Percentiles rank a stretch among this genome's conserved stretches.
These are phyloP conservation scores for Spatulosminthurus flaviceps DNA, from an alignment of 2,888 invertebrate genomes.

Conservation along the genomic window DNA sequence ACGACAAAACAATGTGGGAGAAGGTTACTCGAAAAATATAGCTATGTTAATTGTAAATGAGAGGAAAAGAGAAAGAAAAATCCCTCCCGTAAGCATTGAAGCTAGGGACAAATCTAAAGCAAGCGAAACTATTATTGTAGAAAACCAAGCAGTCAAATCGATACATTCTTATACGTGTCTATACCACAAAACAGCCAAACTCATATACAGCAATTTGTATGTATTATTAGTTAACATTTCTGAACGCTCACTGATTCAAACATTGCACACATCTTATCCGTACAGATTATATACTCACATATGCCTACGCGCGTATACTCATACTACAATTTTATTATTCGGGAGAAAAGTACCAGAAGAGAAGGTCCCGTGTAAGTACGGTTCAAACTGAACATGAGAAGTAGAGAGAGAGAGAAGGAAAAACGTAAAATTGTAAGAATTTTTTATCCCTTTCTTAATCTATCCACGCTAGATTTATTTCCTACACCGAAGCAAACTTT, in stretches of 20 bases:
- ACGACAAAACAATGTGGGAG: too few species aligned
- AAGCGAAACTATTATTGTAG: neutral
- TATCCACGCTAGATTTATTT: constrained; percentile 14
- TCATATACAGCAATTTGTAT: too few species aligned
- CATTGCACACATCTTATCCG: too few species aligned
- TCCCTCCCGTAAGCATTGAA: neutral
- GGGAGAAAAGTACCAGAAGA: too few species aligned
- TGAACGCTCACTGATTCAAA: too few species aligned
- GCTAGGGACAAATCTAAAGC: neutral
- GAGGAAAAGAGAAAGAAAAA: neutral
- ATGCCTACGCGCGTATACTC: too few species aligned
- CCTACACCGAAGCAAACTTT: constrained; percentile 14
- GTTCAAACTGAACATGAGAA: neutral
- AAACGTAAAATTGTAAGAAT: neutral
- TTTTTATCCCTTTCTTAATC: constrained; percentile 18
- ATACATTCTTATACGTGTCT: neutral
- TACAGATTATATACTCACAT: too few species aligned
- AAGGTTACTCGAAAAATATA: too few species aligned
- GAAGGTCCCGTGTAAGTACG: too few species aligned
- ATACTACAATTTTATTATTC: too few species aligned
- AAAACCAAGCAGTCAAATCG: neutral
- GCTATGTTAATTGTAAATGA: neutral
- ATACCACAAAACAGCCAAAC: too few species aligned
- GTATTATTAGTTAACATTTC: too few species aligned
- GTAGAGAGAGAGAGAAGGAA: neutral